Evolutionary conservation across 1,140 invertebrate species (phyloP).

Genomic region (Delia radicum): DNA sequence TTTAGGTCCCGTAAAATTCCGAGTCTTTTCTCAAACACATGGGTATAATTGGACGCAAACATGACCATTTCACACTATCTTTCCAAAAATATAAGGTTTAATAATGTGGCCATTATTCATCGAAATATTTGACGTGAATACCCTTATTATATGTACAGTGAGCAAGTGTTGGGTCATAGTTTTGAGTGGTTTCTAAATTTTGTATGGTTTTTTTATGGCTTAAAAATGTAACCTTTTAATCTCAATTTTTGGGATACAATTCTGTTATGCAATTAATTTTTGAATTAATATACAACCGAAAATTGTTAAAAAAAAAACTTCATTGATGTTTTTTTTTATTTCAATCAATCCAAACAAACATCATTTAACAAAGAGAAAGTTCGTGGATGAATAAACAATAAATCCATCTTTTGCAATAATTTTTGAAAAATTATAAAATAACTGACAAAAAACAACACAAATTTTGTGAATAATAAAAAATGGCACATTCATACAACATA

Average conservation of each 20-base stretch:
- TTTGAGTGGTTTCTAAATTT: neutral
- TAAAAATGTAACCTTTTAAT: conserved; percentile 7
- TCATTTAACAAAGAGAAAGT: neutral
- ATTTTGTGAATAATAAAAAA: too few species aligned
- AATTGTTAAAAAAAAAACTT: neutral
- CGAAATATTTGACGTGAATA: too few species aligned
- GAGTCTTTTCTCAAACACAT: neutral
- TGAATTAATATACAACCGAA: neutral
- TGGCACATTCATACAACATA: too few species aligned
- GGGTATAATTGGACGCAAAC: too few species aligned
- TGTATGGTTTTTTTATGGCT: neutral
- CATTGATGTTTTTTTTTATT: neutral
- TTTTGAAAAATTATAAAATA: neutral
- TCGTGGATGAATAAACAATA: neutral
- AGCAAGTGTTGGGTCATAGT: too few species aligned
- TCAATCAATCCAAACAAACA: neutral
- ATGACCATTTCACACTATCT: too few species aligned
- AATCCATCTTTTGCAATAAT: neutral
- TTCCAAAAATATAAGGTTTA: too few species aligned
- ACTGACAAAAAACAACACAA: too few species aligned
- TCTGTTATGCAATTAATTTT: conserved; percentile 8
- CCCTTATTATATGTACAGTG: too few species aligned
- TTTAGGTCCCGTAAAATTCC: neutral
- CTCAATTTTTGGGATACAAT: conserved; percentile 9
- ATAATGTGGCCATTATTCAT: too few species aligned